A percentile compares a stretch with the other conserved stretches of the same genome.
These are phyloP conservation scores for Staurois parvus DNA, from an alignment of 2,797 vertebrate genomes.

Conservation along the genomic window DNA sequence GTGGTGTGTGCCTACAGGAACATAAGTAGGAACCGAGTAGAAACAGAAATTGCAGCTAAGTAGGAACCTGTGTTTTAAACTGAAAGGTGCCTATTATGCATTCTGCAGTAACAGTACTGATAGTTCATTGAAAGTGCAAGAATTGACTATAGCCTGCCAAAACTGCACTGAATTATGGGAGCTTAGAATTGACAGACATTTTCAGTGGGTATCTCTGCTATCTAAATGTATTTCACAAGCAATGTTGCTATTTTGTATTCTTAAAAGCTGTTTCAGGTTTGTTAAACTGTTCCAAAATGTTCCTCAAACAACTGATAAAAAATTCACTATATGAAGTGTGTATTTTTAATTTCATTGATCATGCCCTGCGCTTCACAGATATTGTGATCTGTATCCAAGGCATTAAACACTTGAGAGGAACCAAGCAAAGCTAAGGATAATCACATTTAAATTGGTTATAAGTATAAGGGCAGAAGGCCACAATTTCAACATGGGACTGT, in stretches of 20 bases:
- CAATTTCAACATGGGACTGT: no score
- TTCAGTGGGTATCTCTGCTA: slow-evolving; percentile 40
- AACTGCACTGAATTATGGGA: slow-evolving; percentile 31
- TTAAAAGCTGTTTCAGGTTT: slow-evolving; percentile 23
- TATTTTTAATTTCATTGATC: no score
- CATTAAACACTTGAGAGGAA: no score
- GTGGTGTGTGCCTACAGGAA: not conserved
- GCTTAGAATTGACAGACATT: slow-evolving; percentile 42
- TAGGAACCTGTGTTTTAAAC: slow-evolving; percentile 52
- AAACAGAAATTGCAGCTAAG: slow-evolving; percentile 43
- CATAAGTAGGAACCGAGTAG: slow-evolving; percentile 27
- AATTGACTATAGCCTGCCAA: slow-evolving; percentile 57
- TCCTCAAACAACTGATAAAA: not conserved
- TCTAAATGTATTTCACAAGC: slow-evolving; percentile 59
- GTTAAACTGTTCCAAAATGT: slow-evolving; percentile 31
- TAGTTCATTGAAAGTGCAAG: slow-evolving; percentile 52
- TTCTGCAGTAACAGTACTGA: slow-evolving; percentile 56
- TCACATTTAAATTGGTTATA: no score
- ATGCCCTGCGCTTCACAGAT: no score
- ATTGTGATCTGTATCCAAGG: no score
- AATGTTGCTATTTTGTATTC: slow-evolving; percentile 41
- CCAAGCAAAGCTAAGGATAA: no score
- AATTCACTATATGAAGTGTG: not conserved
- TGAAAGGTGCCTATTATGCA: slow-evolving; percentile 62
- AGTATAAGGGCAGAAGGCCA: no score